Evolutionary conservation across 1,140 invertebrate genomes (phyloP), one percentile per base, ranked within the genome.

Genomic region (Panagrolaimus sp.): DNA sequence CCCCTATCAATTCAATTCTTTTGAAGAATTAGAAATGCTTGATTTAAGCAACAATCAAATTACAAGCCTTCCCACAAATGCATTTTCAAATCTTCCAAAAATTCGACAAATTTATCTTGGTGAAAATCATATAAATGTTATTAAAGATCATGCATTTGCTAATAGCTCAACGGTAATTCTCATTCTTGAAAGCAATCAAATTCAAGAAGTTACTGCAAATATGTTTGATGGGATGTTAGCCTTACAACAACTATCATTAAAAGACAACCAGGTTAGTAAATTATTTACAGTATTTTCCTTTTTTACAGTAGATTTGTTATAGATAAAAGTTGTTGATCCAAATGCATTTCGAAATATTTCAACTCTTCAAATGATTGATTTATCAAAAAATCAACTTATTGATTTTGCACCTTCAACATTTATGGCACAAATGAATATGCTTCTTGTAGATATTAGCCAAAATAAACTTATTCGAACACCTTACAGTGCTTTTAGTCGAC

Each of bases 1-100:
- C 9, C 51, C 74, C 16, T 48, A 72, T 65, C 72, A 79, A 64
- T 79, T 79, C 69, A 43, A 48, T 23, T 71, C 77, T 9, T 82
- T 83, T 48, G 81, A 83, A 43, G 71, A 76, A 67, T 44, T 82
- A 7, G 81, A 83, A 51, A 82, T 82, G 79, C 46, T 82, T 27
- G 80, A 82, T 63, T 48, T 82, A 16, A 83, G 75, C 23, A 75
- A 70, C 38, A 82, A 82, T 64, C 65, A 67, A 57, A 57, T 82
- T 44, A 63, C 51, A 25, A 63, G 53, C 23, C 62, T 82, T 16
- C 57, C 38, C 14, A 68, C 69, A 31, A 69, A 76, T n/a, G 51
- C 77, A 13, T 82, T 82, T 61, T 64, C 80, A 23, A 57, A 79
- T 45, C 66, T 83, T 20, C 47, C 71, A 45, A 43, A 68, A 44